A percentile compares a stretch with the other conserved stretches of the same genome.
Conservation (phyloP, 1,140 invertebrate genomes). For the Cataglyphis hispanica region DNA sequence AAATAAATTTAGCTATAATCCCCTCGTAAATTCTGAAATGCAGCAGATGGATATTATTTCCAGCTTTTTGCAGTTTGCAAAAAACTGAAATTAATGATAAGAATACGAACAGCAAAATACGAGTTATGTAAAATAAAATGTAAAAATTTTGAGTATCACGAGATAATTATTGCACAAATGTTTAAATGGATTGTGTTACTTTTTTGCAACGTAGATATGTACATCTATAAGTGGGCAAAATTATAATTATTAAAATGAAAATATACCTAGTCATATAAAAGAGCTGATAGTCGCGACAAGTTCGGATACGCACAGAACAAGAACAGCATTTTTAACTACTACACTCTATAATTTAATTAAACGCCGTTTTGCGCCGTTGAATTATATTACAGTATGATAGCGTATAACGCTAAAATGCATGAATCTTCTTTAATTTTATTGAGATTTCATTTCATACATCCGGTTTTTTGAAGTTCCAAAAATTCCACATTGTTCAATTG, state of each 20-base stretch:
- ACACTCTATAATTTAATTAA: constrained; percentile 59
- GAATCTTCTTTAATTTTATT: constrained; percentile 47
- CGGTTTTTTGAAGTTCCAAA: not conserved
- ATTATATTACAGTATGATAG: constrained; percentile 42
- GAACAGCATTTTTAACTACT: constrained; percentile 51
- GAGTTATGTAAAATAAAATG: not conserved
- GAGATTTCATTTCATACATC: constrained; percentile 1
- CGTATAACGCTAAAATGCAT: constrained; percentile 51
- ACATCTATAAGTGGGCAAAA: not conserved
- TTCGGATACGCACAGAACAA: not conserved
- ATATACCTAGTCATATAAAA: constrained; percentile 32
- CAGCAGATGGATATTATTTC: not conserved
- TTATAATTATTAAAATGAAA: constrained; percentile 43
- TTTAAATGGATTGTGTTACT: not conserved
- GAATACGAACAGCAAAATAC: not conserved
- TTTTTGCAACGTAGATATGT: not conserved
- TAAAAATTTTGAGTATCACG: not conserved
- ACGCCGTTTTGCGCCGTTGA: constrained; percentile 53
- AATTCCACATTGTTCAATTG: not conserved
- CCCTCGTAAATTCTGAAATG: not conserved
- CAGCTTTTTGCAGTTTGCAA: not conserved
- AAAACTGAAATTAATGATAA: constrained; percentile 15
- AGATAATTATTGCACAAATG: constrained; percentile 15
- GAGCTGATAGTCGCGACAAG: not conserved
- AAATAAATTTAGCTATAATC: constrained; percentile 5